Evolutionary conservation across 1,140 invertebrate genomes (phyloP).

Genomic region (Lamellibrachia luymesi): DNA sequence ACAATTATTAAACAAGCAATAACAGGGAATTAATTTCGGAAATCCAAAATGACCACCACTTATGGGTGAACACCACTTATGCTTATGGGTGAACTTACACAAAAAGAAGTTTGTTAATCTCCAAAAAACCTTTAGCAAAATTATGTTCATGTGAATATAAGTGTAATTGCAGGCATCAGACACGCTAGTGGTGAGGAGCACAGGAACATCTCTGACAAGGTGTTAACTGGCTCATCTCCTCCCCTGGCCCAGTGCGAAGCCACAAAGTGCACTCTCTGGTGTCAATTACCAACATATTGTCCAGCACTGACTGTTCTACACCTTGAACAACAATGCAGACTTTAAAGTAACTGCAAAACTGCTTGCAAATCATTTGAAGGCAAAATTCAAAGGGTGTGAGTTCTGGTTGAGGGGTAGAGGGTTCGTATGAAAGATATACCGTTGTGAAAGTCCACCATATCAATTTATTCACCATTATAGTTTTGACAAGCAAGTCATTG

Average conservation of each 20-base stretch:
- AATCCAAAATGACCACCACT: too few species aligned
- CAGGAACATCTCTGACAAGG: not conserved
- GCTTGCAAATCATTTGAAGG: not conserved
- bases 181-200: not conserved
- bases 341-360: not conserved
- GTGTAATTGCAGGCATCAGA: not conserved
- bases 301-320: not conserved
- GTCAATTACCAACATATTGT: not conserved
- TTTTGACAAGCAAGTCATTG: too few species aligned
- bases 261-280: not conserved
- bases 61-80: too few species aligned
- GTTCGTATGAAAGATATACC: too few species aligned
- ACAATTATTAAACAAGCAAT: too few species aligned
- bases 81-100: too few species aligned
- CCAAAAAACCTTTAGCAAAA: too few species aligned
- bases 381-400: not conserved
- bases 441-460: too few species aligned
- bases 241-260: not conserved
- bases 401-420: too few species aligned
- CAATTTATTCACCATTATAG: too few species aligned
- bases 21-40: too few species aligned
- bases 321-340: not conserved
- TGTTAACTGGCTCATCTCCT: not conserved
- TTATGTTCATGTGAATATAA: not conserved
- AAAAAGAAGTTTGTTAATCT: too few species aligned